Conservation (phyloP, 2,113 vertebrate species). For the Sphaerodactylus townsendi region DNA sequence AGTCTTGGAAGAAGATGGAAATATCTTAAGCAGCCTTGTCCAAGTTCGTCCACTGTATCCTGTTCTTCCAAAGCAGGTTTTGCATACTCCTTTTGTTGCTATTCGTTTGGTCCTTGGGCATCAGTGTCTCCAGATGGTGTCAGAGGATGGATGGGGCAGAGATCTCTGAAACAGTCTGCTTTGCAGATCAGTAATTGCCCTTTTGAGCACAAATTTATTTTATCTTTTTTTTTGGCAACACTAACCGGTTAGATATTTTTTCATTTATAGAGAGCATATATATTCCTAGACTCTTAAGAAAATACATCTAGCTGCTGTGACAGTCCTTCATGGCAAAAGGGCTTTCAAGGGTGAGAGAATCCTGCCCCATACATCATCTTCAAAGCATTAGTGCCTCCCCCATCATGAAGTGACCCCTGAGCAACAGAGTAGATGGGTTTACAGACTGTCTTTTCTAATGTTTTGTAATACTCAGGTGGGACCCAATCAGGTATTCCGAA, state of each 20-base stretch:
- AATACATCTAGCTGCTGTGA: slow-evolving; percentile 28
- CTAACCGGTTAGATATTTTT: slow-evolving; percentile 1
- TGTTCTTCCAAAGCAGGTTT: rapidly evolving
- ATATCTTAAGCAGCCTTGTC: slow-evolving; percentile 38
- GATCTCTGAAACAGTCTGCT: background rate
- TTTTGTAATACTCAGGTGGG: background rate
- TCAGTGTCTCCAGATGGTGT: background rate
- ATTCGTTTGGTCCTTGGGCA: slow-evolving; percentile 3
- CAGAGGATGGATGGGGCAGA: background rate
- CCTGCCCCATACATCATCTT: background rate
- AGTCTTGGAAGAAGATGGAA: slow-evolving; percentile 28
- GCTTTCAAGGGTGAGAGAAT: slow-evolving; percentile 21
- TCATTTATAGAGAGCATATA: background rate
- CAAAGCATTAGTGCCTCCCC: too few species aligned
- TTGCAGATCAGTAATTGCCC: rapidly evolving
- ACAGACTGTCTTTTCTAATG: background rate
- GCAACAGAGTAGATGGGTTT: too few species aligned
- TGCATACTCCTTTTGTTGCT: background rate
- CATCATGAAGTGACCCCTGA: background rate
- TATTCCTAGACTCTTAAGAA: slow-evolving; percentile 10
- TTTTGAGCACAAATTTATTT: background rate
- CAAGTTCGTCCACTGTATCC: rapidly evolving
- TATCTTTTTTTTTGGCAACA: background rate
- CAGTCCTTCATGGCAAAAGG: slow-evolving; percentile 4
- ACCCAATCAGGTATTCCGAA: background rate